Base-by-base conservation (phyloP, 2,797 vertebrate species). In the Sebastes oblongus region DNA sequence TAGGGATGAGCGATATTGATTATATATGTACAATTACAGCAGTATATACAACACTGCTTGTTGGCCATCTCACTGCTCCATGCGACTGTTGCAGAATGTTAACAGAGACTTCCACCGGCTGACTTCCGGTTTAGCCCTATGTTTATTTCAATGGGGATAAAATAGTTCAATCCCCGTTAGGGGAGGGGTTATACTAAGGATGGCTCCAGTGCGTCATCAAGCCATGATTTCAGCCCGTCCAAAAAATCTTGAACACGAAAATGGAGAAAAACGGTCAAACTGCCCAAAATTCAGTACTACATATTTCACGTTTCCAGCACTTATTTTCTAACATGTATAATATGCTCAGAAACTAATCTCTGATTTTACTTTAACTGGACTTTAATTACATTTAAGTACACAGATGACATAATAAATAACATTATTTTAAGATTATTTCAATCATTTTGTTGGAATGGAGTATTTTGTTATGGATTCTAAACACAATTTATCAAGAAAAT, bases 401-500 rank as follows among this genome's bases (percentile, higher is more conserved):
- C 3, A 4, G 32, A 25, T 67, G 3, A 66, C 72, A 66, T 13
- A 20, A 36, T 24, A 75, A 25, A 32, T 50, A 54, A 54, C 9
- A 54, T 54, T 54, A 36, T 16, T 25, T 22, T 32, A 22, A 62
- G 30, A 42, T 62, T 18, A 72, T 46, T 72, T 66, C 20, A 59
- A 46, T 64, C 68, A 36, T 58, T 78, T 73, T 61, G 27, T 52
- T 22, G 69, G 22, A 73, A 59, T 25, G 27, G 46, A 72, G 25
- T 64, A 16, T 42, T 76, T 62, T 81, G 32, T 69, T 8, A 4
- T 24, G 50, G 61, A 56, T 56, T 73, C 60, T 39, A 67, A 58
- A 83, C 64, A 52, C 55, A 50, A 46, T 75, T 79, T 61, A 25
- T 70, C 8, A 39, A 61, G 68, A 77, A 77, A 80, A 82, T 20